These are phyloP conservation scores for Brachyptera putata DNA, from an alignment of 2,888 invertebrate genomes.

Conservation along the genomic window DNA sequence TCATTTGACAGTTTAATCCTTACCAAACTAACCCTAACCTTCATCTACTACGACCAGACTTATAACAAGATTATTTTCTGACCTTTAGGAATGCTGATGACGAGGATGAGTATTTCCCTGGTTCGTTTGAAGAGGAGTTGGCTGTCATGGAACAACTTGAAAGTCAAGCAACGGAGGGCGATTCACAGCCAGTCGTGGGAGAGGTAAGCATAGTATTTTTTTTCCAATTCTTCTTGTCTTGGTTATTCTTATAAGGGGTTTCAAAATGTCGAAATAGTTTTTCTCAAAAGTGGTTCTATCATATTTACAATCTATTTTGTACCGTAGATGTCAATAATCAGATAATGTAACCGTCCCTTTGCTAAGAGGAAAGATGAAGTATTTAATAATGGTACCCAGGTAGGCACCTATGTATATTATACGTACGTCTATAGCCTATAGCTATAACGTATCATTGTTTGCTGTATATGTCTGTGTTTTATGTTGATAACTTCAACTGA, in stretches of 20 bases:
- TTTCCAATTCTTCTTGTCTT: background rate
- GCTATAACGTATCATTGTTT: too few relatives aligned
- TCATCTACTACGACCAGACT: too few relatives aligned
- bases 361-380: too few relatives aligned
- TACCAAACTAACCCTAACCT: too few relatives aligned
- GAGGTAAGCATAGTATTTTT: background rate
- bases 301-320: background rate
- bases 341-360: too few relatives aligned
- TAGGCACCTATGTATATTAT: too few relatives aligned
- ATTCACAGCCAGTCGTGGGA: slow-evolving; percentile 20
- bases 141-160: slow-evolving; percentile 58
- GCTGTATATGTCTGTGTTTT: too few relatives aligned
- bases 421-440: too few relatives aligned
- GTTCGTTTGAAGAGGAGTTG: slow-evolving; percentile 65
- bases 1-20: too few relatives aligned
- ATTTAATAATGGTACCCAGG: too few relatives aligned
- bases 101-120: slow-evolving; percentile 56
- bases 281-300: background rate
- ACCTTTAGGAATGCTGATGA: slow-evolving; percentile 42
- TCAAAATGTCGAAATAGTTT: background rate
- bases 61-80: background rate
- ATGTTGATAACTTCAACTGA: too few relatives aligned
- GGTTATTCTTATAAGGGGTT: background rate
- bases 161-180: slow-evolving; percentile 36
- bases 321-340: too few relatives aligned